Conservation (phyloP, 2,888 invertebrate species). For the Epistrophe grossulariae region DNA sequence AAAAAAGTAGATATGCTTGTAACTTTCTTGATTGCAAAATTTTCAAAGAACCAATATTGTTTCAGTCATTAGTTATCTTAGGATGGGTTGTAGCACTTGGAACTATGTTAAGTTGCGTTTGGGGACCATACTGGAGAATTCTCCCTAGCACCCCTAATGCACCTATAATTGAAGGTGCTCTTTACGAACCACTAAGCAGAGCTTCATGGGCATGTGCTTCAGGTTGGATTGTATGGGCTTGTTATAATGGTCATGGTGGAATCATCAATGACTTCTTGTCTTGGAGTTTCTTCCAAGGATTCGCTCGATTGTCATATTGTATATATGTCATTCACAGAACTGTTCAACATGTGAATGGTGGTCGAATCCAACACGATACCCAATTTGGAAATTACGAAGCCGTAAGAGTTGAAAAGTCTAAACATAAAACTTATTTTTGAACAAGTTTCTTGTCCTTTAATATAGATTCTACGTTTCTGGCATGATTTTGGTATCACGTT, state of each 20-base stretch:
- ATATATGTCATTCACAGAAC: conserved; percentile 83
- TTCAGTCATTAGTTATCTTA: conserved; percentile 78
- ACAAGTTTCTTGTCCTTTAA: conserved; percentile 46
- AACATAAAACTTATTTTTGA: background rate
- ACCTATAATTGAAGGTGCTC: conserved; percentile 81
- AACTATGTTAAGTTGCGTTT: conserved; percentile 80
- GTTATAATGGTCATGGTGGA: conserved; percentile 83
- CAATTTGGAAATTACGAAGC: conserved; percentile 82
- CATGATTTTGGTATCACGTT: conserved; percentile 83
- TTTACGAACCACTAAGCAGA: conserved; percentile 82
- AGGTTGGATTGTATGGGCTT: conserved; percentile 83
- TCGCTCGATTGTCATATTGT: conserved; percentile 82
- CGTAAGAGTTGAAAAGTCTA: conserved; percentile 77
- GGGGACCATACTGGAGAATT: conserved; percentile 82
- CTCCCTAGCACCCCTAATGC: conserved; percentile 79
- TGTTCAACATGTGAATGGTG: conserved; percentile 81
- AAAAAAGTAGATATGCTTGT: conserved; percentile 75
- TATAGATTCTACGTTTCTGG: conserved; percentile 84
- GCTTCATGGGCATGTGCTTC: conserved; percentile 81
- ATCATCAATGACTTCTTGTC: conserved; percentile 82
- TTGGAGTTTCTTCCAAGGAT: conserved; percentile 82
- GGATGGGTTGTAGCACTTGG: conserved; percentile 81
- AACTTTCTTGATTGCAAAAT: background rate
- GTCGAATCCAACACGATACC: conserved; percentile 80
- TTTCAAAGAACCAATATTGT: background rate